Evolutionary conservation across 2,113 vertebrate species (phyloP).

Genomic region (Phainopepla nitens): DNA sequence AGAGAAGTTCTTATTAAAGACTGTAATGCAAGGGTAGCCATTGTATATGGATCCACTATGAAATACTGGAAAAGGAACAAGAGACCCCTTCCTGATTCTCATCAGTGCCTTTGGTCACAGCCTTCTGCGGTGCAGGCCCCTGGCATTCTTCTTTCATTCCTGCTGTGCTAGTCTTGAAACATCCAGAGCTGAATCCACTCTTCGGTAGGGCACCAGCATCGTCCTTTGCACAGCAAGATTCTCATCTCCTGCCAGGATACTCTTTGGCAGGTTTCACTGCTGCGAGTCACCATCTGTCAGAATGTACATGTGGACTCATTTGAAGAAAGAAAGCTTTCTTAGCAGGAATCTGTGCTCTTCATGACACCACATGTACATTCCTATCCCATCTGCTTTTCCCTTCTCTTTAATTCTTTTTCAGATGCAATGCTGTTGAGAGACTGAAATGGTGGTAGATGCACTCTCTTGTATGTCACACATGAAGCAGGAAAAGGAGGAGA

Average conservation of each 20-base stretch:
- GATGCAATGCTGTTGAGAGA: slow-evolving; percentile 65
- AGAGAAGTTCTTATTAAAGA: not conserved
- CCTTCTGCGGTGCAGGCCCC: not conserved
- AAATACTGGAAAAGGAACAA: not conserved
- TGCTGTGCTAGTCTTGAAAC: not conserved
- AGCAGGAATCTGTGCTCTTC: not conserved
- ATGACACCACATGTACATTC: slow-evolving; percentile 48
- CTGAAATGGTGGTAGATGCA: slow-evolving; percentile 66
- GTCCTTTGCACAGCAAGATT: not conserved
- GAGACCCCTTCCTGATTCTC: not conserved
- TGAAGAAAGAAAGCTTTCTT: slow-evolving; percentile 15
- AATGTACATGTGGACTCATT: slow-evolving; percentile 58
- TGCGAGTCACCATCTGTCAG: not conserved
- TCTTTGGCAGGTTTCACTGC: not conserved
- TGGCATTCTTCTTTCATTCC: not conserved
- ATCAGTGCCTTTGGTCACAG: not conserved
- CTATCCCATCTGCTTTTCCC: slow-evolving; percentile 47
- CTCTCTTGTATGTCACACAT: slow-evolving; percentile 63
- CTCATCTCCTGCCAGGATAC: slow-evolving; percentile 14
- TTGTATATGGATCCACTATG: not conserved
- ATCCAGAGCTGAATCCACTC: not conserved
- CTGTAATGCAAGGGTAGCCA: not conserved
- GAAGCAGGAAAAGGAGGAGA: slow-evolving; percentile 57
- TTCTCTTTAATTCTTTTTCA: slow-evolving; percentile 68
- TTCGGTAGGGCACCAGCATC: not conserved